These are phyloP conservation scores for Orius insidiosus DNA, from an alignment of 1,140 invertebrate genomes.

Conservation along the genomic window DNA sequence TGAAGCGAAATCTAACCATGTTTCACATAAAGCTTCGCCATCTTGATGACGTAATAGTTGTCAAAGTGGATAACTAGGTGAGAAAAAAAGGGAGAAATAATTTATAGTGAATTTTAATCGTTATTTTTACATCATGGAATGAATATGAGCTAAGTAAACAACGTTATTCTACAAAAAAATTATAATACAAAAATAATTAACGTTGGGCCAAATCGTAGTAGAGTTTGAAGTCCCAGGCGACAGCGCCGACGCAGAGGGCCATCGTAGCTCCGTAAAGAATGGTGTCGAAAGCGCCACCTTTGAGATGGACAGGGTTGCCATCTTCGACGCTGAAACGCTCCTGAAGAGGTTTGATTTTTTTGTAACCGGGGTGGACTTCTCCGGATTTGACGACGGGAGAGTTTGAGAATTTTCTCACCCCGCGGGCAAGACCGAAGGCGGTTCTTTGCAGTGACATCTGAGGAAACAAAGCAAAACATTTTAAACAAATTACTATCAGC, in stretches of 20 bases:
- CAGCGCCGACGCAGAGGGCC: not conserved
- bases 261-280: constrained; percentile 7
- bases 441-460: no score
- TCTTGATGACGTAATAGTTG: no score
- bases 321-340: constrained; percentile 6
- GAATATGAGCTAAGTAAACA: not conserved
- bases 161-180: not conserved
- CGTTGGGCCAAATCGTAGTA: constrained; percentile 2
- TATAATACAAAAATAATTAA: not conserved
- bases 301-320: constrained; percentile 3
- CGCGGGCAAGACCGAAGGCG: no score
- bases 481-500: no score
- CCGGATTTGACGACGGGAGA: constrained; percentile 1
- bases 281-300: constrained; percentile 3
- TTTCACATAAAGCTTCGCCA: no score
- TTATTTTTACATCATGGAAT: not conserved
- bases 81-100: no score
- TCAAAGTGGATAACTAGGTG: no score
- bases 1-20: no score
- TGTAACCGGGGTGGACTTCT: constrained; percentile 7
- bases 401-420: constrained; percentile 15
- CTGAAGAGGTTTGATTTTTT: not conserved
- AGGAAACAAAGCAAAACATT: no score
- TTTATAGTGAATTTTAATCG: no score
- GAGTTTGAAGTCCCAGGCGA: not conserved